A percentile compares a stretch with the other conserved stretches of the same genome.
These are phyloP conservation scores for Melanerpes formicivorus DNA, from an alignment of 2,113 vertebrate genomes.

Conservation along the genomic window DNA sequence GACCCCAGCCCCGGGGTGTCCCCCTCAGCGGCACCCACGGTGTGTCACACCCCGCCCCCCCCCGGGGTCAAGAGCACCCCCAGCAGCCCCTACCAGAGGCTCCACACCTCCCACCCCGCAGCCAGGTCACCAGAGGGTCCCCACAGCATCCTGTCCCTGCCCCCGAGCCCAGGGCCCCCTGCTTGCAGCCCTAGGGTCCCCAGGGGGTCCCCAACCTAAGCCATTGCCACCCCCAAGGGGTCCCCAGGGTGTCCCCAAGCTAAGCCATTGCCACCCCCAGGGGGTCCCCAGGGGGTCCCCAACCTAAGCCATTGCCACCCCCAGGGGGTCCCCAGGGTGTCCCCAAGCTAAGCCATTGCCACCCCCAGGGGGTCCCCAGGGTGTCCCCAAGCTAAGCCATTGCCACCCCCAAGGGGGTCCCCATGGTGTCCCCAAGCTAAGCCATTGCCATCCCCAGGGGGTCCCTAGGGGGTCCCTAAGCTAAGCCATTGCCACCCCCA, in stretches of 20 bases:
- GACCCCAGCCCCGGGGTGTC: not conserved
- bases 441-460: not conserved
- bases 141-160: not conserved
- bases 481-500: no score
- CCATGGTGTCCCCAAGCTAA: not conserved
- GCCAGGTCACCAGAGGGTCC: not conserved
- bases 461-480: not conserved
- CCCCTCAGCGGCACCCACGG: not conserved
- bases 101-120: not conserved
- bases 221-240: no score
- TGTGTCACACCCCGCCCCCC: no score
- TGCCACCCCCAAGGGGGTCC: no score
- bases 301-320: no score
- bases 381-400: not conserved
- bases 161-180: not conserved
- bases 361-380: not conserved
- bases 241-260: no score
- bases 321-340: not conserved
- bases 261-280: not conserved
- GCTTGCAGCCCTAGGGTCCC: no score
- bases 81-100: no score
- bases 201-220: no score
- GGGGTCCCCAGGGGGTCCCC: not conserved
- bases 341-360: not conserved
- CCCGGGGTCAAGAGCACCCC: no score